Base-by-base conservation (phyloP, 2,113 vertebrate species). In the Ammodytes dubius region DNA sequence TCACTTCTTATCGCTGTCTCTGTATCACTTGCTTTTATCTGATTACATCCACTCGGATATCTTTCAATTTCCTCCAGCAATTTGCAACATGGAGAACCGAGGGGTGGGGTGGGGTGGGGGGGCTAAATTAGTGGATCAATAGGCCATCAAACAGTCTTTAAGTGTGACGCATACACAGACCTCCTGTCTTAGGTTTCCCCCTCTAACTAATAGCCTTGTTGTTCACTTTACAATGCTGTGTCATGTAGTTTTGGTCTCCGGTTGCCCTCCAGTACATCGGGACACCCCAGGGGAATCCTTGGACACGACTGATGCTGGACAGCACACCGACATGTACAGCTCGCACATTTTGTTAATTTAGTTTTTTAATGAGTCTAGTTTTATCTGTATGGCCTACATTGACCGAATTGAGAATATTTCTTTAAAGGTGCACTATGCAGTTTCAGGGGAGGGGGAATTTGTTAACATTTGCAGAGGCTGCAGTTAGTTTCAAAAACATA, bases 121-220 rank as follows among this genome's bases (percentile, higher is more conserved):
- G 94, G 92, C 95, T 95, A 95, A 97, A 95, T 95, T 89, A 89
- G 93, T 85, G 88, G 95, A 96, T 97, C 96, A 95, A 96, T 96
- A 96, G 90, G 93, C 93, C 95, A 95, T 96, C 94, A 89, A 89
- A 96, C 89, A 74, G 88, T 91, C 95, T 91, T 93, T 74, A 82
- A 94, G 95, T 95, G 95, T 89, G 93, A 94, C 94, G 94, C 84
- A 72, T 69, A 87, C 82, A 83, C 64, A 77, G 57, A 77, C 78
- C 60, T 56, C 66, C 84, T 88, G 91, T 96, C 96, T 96, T 95
- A 58, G 59, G 82, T 93, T 95, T 92, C 96, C 80, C 88, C 88
- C 91, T 93, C 95, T 97, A 97, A 96, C 95, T 96, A 94, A 95
- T 92, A 96, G 92, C 66, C 91, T 86, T 95, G 96, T 96, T 96